Evolutionary conservation across 2,113 vertebrate genomes (phyloP).

Genomic region (Narcine bancroftii): DNA sequence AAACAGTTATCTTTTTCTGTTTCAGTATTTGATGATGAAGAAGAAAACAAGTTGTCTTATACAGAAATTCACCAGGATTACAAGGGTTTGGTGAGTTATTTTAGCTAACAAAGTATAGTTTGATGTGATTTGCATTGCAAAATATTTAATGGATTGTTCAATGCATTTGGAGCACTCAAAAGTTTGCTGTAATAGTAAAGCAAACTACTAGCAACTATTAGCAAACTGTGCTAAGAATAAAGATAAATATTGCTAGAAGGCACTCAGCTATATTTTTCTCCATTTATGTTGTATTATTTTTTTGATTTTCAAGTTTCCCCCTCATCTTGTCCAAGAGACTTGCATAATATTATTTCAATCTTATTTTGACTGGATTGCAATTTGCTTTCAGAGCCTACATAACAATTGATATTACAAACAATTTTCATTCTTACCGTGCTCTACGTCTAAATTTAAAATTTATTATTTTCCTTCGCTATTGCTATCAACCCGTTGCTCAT

Average conservation of each 20-base stretch:
- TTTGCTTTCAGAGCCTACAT: not conserved
- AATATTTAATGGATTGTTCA: not conserved
- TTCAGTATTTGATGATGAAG: conserved; percentile 93
- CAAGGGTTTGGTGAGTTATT: conserved; percentile 78
- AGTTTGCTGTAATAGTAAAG: not conserved
- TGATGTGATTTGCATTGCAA: not conserved
- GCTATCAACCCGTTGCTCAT: no score
- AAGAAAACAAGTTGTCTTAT: conserved; percentile 92
- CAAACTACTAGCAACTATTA: no score
- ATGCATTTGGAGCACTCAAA: not conserved
- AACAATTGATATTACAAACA: not conserved
- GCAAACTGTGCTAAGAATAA: no score
- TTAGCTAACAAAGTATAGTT: not conserved
- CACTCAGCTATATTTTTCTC: not conserved
- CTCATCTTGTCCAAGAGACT: not conserved
- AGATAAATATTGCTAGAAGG: not conserved
- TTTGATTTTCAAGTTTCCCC: not conserved
- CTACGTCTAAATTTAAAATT: no score
- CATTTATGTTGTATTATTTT: not conserved
- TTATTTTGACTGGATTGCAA: not conserved
- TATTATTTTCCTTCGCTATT: no score
- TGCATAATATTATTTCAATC: not conserved
- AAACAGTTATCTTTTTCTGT: conserved; percentile 39
- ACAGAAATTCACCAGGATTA: conserved; percentile 95
- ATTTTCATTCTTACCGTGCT: not conserved